Evolutionary conservation across 2,888 invertebrate genomes (phyloP).

Genomic region (Drosophila paranaensis): DNA sequence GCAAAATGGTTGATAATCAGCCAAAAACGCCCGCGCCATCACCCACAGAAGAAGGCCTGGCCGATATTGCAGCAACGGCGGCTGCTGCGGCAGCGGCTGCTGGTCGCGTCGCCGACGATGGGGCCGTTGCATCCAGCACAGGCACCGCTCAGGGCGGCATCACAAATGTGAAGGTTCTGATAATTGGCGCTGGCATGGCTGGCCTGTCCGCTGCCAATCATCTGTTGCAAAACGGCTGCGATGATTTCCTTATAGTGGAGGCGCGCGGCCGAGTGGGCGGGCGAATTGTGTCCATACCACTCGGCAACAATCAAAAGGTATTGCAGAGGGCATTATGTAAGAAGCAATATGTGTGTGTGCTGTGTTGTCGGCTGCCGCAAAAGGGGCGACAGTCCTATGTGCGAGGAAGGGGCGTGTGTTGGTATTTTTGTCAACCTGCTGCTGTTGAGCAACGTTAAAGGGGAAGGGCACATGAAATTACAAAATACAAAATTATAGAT

Average conservation of each 20-base stretch:
- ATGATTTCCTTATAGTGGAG: constrained; percentile 92
- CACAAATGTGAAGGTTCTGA: constrained; percentile 89
- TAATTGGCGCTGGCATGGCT: constrained; percentile 92
- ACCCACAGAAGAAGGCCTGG: constrained; percentile 73
- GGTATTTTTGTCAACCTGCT: constrained; percentile 32
- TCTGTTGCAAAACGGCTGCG: constrained; percentile 91
- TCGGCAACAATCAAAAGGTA: constrained; percentile 86
- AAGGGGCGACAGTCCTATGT: neutral
- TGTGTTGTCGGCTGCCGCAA: constrained; percentile 1
- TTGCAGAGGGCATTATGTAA: constrained; percentile 59
- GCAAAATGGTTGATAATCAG: constrained; percentile 72
- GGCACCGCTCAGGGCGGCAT: constrained; percentile 25
- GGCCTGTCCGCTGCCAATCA: constrained; percentile 94
- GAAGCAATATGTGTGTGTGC: constrained; percentile 49
- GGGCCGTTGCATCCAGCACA: constrained; percentile 38
- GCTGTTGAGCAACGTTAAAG: constrained; percentile 20
- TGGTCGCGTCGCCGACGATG: constrained; percentile 35
- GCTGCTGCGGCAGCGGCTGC: constrained; percentile 26
- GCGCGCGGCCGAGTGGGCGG: constrained; percentile 93
- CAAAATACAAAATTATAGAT: constrained; percentile 55
- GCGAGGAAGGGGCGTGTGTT: neutral
- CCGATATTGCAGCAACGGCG: constrained; percentile 42
- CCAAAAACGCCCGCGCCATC: constrained; percentile 76
- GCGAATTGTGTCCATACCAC: constrained; percentile 90
- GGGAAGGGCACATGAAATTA: constrained; percentile 7